Base-by-base conservation (phyloP, 2,113 vertebrate genomes). In the Scomber scombrus region DNA sequence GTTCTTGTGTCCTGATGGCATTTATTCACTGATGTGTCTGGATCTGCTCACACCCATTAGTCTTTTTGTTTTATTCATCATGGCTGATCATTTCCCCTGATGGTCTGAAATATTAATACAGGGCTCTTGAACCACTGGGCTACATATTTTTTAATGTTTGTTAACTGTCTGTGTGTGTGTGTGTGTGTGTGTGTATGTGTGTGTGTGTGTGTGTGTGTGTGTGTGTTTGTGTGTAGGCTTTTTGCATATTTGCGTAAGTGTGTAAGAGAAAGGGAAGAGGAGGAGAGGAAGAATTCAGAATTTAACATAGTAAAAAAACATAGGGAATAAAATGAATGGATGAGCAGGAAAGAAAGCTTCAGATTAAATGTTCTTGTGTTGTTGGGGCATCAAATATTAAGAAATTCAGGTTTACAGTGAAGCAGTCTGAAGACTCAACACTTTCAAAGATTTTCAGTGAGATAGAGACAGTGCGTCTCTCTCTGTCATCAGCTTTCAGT, bases 381-480 rank as follows among this genome's bases (percentile, higher is more conserved):
- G 81, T 92, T 92, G 80, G 65, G 34, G 89, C 91, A 95, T 96
- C 72, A 95, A 96, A 96, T 96, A 96, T 95, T 95, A 89, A 96
- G 94, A 74, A 92, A 80, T 78, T 78, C 78, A 55, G 63, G 71
- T 80, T 86, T 95, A 86, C 94, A 81, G 69, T 34, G 72, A 63
- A 47, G 23, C 66, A 54, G 19, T 61, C 62, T 70, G 40, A 75
- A 52, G 64, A 60, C 71, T n/a, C 7, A 73, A 60, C n/a, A 13
- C 46, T 68, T 60, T 62, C 43, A 77, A 56, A 26, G 50, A 50
- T 11, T 26, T 40, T 78, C 49, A 18, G 15, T 54, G 57, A 69
- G 61, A 50, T 63, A 8, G 3, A 56, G 54, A 55, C 2, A 2
- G 34, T 14, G 82, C 51, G 49, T 60, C 47, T 75, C 50, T 75